Base-by-base conservation (phyloP, 1,140 invertebrate genomes). In the Whitmania pigra region DNA sequence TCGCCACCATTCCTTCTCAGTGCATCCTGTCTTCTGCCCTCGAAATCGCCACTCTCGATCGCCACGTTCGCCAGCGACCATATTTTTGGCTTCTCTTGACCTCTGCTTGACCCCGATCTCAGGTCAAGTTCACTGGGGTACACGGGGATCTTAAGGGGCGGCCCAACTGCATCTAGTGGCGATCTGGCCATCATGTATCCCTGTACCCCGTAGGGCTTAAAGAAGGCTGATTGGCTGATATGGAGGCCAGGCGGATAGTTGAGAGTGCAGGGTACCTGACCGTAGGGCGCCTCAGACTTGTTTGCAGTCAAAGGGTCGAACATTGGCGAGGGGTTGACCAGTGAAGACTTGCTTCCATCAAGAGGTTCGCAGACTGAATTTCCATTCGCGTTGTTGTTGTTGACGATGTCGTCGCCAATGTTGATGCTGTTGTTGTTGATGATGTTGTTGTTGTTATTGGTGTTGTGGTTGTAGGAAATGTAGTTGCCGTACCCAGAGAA, bases 11-110 rank as follows among this genome's bases (percentile, higher is more conserved):
- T 31, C 15, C 43, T 49, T 17, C 43, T 49, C 15, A 4, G 2
- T 11, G 5, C 13, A 3, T 49, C 43, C 9, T 49, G 5, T 49
- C 43, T 49, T 17, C 15, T 49, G 43, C 43, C 15, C 43, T 11
- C 43, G 43, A 49, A 49, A 49, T 1, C 43, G 13, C 0, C 43
- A 49, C 43, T 17, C 9, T 49, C 11, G 13, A 49, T 66, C 17
- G 60, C 67, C 40, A 73, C 68, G 31, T 73, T 53, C 7, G 72
- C 72, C 43, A 73, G 27, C 4, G 72, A 73, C 72, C 72, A 73
- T 27, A 73, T 73, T 25, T 70, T 69, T 29, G 72, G 72, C 72
- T 73, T 73, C 9, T 31, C 25, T 13, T 63, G 22, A 63, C 29
- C 4, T 11, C 43, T 49, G 43, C 9, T 13, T 17, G 43, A 49